Base-by-base conservation (phyloP, 2,888 invertebrate species). In the Sphaerophoria rueppellii region DNA sequence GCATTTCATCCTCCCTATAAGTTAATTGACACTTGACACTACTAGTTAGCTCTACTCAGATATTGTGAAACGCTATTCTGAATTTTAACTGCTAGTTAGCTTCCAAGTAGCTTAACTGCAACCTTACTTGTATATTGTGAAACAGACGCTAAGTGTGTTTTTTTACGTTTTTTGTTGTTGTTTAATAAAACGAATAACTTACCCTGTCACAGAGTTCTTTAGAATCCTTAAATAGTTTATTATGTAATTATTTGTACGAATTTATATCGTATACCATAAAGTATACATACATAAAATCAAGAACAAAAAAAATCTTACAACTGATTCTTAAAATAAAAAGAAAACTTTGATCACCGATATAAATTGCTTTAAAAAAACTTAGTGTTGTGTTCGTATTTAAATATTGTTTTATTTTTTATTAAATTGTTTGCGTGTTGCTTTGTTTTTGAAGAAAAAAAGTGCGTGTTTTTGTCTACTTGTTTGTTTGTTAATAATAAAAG, bases 331-430 rank as follows among this genome's bases (percentile, higher is more conserved):
- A 81, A 74, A 74, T 54, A 65, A 60, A 63, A 85, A 67, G 69
- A 85, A 85, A 85, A 77, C 73, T 85, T 85, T 85, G 85, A 85
- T 85, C 85, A 85, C 85, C 85, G 85, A 85, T 81, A 81, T 81
- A 73, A 37, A 55, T 60, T 79, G 60, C 46, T 69, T 63, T 34
- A 61, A 71, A 43, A 24, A 43, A 74, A 65, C 54, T 69, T 55
- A 69, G 74, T 74, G 79, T 75, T 75, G 74, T 83, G 74, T 79
- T 60, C 73, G 35, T 65, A 11, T 43, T 43, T 43, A 9, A 11
- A 6, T 43, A 11, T 43, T 74, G 74, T 71, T 75, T 52, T 67
- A 48, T 63, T 4, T 46, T 60, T 24, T 32, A 12, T 12, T 14
- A 35, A 60, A 35, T 35, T 74, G 43, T 60, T 43, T 79, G 54